Evolutionary conservation across 1,140 invertebrate genomes (phyloP), one percentile per base, ranked within the genome.

Genomic region (Trissolcus basalis): DNA sequence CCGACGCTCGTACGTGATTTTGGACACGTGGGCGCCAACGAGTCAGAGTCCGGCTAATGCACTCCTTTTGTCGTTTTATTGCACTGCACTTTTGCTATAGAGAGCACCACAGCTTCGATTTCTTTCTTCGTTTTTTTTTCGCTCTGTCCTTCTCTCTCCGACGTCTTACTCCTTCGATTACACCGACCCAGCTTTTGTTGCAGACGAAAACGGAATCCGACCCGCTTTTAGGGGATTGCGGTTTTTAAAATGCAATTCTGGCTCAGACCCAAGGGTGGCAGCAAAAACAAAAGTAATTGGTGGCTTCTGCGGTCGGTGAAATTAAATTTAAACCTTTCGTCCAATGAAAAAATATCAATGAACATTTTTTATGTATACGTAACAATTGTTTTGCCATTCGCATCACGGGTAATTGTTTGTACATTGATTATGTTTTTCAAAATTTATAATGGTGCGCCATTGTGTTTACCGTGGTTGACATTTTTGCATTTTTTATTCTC

Each of bases 21-120:
- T 35, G 70, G 70, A 44, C 70, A 67, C 63, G 49, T 60, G 60
- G 45, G 53, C 50, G 53, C 16, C 56, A 48, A n/a, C n/a, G 19
- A 69, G 50, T 69, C 67, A 51, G 13, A 15, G 2, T 27, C 53
- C 27, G 41, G 48, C 44, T 73, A 73, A 73, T 73, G 60, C 61
- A 71, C 58, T 71, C 58, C 49, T 35, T 69, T 69, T 69, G 55
- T 69, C 50, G 56, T 56, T 60, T 60, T 49, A 69, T 47, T 69
- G 27, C 41, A 68, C 47, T 68, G 54, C 55, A 6, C 58, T 67
- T 58, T 67, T 64, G 48, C 58, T 44, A 44, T 19, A 47, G 48
- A 9, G 53, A 39, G 43, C 47, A 11, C 1, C 36, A 9, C 36
- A 2, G 44, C 7, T 58, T 59, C 32, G 53, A 55, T 64, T 63